Conservation (phyloP, 2,797 vertebrate genomes). For the Cyclura pinguis region DNA sequence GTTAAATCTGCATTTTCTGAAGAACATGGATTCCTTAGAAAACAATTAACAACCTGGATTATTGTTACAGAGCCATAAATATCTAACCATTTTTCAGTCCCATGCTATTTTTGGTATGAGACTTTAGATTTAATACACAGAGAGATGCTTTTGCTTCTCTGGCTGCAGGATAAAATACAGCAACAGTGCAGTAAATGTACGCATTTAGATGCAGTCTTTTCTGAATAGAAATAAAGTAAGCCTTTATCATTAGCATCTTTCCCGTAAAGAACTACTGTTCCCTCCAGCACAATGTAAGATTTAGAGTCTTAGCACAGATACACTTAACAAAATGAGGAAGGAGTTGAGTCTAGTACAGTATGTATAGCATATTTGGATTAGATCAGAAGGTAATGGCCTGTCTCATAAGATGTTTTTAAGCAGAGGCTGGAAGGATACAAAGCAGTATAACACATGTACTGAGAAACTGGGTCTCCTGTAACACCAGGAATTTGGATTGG, state of each 20-base stretch:
- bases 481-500: too few species aligned
- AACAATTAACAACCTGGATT: neutral
- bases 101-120: neutral
- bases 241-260: neutral
- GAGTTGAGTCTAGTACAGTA: neutral
- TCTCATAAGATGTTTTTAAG: neutral
- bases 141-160: neutral
- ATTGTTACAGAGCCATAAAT: neutral
- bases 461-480: neutral
- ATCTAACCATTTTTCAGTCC: neutral
- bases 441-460: neutral
- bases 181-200: neutral
- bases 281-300: neutral
- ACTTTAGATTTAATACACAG: neutral
- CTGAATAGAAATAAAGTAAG: neutral
- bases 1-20: neutral
- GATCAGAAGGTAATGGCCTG: neutral
- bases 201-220: neutral
- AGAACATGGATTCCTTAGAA: neutral
- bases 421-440: neutral
- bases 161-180: neutral
- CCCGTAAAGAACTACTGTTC: neutral
- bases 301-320: neutral
- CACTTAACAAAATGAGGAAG: neutral
- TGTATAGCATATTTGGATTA: neutral